Conservation (phyloP, 2,113 vertebrate genomes). For the Pseudonaja textilis region DNA sequence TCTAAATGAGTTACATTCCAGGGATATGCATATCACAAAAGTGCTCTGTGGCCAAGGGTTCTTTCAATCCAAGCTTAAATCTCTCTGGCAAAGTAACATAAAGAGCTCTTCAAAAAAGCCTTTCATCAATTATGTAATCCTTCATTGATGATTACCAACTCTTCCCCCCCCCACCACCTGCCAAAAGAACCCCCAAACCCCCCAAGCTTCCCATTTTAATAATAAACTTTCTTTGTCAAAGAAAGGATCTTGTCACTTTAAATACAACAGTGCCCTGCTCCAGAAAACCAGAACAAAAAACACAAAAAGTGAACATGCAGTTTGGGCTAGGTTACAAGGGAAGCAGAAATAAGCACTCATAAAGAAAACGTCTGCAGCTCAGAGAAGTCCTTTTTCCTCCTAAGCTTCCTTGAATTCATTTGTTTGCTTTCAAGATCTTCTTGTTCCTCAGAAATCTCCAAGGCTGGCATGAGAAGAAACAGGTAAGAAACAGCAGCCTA, state of each 20-base stretch:
- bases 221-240: neutral
- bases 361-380: neutral
- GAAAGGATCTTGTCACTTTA: neutral
- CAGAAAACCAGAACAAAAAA: neutral
- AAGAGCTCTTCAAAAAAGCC: neutral
- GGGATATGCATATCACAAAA: neutral
- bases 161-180: neutral
- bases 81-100: neutral
- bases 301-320: neutral
- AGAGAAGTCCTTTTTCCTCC: neutral
- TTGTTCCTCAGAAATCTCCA: constrained; percentile 1
- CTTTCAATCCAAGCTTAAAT: neutral
- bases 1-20: constrained; percentile 18
- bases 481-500: neutral
- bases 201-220: neutral
- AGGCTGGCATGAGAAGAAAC: neutral
- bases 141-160: neutral
- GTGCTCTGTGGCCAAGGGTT: neutral
- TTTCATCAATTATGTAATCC: constrained; percentile 2
- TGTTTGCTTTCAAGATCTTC: neutral
- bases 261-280: neutral
- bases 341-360: neutral
- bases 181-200: neutral
- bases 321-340: neutral
- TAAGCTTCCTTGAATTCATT: neutral